phyloP scores from a whole-genome alignment of 2,888 invertebrate genomes.

The Diploptera punctata region DNA sequence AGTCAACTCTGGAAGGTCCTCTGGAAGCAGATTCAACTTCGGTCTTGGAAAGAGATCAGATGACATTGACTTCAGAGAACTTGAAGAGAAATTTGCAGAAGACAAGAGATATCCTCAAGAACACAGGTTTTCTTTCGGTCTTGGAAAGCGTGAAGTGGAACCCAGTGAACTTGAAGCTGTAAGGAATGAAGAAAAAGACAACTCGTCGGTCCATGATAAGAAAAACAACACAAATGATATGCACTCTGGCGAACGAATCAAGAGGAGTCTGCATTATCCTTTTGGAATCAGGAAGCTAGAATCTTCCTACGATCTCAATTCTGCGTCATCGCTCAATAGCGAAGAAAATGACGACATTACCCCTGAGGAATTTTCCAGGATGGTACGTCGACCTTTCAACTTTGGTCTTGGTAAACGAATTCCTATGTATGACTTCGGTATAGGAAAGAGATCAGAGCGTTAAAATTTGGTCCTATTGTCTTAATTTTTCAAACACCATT shows the following conservation, averaged over 20 bases:
- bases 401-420: constrained; percentile 65
- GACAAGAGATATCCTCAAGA: constrained; percentile 35
- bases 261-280: constrained; percentile 52
- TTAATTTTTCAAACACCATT: too few species aligned
- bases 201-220: neutral
- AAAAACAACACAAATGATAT: constrained; percentile 5
- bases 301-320: neutral
- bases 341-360: constrained; percentile 7
- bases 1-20: constrained; percentile 1
- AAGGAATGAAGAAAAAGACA: constrained; percentile 16
- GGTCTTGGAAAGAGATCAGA: constrained; percentile 41
- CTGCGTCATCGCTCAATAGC: neutral
- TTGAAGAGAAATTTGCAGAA: constrained; percentile 20
- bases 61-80: neutral
- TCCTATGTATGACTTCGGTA: constrained; percentile 61
- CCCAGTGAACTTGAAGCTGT: constrained; percentile 35
- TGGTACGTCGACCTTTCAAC: constrained; percentile 52
- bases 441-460: constrained; percentile 59
- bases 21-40: constrained; percentile 39
- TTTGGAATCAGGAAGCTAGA: constrained; percentile 61
- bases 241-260: constrained; percentile 6
- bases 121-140: constrained; percentile 55
- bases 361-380: constrained; percentile 34
- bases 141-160: constrained; percentile 59
- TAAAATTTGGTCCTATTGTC: neutral